A percentile compares a stretch with the other conserved stretches of the same genome.
phyloP scores from a whole-genome alignment of 2,888 invertebrate species.

The Nephrotoma flavescens region DNA sequence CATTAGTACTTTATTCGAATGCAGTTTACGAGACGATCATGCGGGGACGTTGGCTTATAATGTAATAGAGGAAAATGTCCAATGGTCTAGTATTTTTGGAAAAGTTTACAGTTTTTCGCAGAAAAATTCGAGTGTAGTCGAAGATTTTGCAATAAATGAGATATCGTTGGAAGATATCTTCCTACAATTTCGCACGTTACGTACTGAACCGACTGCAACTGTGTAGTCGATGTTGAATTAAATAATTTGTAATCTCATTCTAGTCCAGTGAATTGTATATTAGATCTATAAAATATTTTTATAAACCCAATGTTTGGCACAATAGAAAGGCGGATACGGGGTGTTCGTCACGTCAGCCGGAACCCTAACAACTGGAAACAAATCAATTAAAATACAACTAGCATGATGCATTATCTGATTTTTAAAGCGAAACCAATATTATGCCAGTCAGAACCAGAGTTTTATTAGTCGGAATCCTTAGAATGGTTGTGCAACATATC shows the following conservation, averaged over 20 bases:
- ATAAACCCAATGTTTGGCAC: no score
- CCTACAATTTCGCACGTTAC: slow-evolving; percentile 24
- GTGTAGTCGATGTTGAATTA: not conserved
- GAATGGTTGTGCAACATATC: no score
- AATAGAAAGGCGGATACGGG: no score
- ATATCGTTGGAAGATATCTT: slow-evolving; percentile 70
- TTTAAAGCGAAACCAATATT: no score
- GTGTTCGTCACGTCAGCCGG: no score
- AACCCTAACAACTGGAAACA: no score
- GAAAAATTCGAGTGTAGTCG: slow-evolving; percentile 34
- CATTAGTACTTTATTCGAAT: slow-evolving; percentile 38
- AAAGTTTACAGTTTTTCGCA: slow-evolving; percentile 39
- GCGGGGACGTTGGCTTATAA: slow-evolving; percentile 56
- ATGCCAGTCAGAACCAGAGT: no score
- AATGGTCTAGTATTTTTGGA: slow-evolving; percentile 48
- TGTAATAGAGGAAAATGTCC: slow-evolving; percentile 38
- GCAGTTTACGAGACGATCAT: slow-evolving; percentile 54
- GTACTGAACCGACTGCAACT: not conserved
- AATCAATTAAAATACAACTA: no score
- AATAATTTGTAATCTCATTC: not conserved
- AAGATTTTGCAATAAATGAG: slow-evolving; percentile 66
- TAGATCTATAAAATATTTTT: no score
- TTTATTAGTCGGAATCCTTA: no score
- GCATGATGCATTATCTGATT: no score
- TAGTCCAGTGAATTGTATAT: no score